Evolutionary conservation across 2,797 vertebrate genomes (phyloP).

Genomic region (Pantherophis alleghaniensis): DNA sequence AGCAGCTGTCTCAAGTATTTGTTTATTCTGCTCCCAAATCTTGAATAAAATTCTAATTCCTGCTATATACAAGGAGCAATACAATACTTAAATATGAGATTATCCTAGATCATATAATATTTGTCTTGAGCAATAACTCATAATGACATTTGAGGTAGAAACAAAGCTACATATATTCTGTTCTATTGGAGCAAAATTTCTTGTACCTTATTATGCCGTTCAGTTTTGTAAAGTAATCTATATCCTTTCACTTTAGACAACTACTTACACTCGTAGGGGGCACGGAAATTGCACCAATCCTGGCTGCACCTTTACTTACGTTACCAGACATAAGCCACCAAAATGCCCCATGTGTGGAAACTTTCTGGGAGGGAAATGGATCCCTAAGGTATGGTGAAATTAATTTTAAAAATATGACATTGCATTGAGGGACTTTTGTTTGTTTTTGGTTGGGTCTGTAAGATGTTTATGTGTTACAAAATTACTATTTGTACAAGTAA

Average conservation of each 20-base stretch:
- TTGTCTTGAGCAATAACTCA: background rate
- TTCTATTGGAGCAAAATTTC: background rate
- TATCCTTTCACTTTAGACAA: constrained; percentile 74
- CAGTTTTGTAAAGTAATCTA: constrained; percentile 33
- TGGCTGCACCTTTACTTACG: constrained; percentile 89
- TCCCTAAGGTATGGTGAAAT: constrained; percentile 75
- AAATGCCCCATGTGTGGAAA: constrained; percentile 88
- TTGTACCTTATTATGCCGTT: background rate
- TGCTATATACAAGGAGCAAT: background rate
- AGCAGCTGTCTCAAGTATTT: background rate
- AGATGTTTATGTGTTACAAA: background rate
- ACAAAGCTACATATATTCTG: background rate
- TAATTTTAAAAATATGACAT: background rate
- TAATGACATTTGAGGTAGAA: background rate
- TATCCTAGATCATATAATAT: background rate
- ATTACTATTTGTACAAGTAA: background rate
- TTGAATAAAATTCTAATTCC: background rate
- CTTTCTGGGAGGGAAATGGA: constrained; percentile 94
- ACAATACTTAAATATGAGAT: background rate
- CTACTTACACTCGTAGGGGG: constrained; percentile 93
- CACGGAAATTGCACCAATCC: constrained; percentile 89
- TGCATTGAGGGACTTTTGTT: background rate
- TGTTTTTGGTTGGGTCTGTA: background rate
- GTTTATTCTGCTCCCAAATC: background rate
- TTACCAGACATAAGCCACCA: constrained; percentile 95